Conservation (phyloP, 2,888 invertebrate species). For the Ypsolopha sequella region DNA sequence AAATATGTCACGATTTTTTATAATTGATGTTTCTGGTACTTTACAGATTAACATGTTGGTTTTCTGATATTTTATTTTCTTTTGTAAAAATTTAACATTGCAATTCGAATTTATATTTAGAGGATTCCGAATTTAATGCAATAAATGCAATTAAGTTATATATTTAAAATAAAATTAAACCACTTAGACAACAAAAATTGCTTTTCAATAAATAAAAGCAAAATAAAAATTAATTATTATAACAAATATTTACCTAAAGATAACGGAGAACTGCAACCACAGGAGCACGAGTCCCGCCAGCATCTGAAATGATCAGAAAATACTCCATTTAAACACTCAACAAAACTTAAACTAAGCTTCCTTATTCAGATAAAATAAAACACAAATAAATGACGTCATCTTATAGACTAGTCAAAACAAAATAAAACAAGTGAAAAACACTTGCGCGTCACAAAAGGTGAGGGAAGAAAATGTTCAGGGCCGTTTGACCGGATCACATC, state of each 20-base stretch:
- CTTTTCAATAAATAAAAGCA: not conserved
- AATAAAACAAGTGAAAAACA: conserved; percentile 58
- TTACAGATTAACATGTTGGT: too few relatives aligned
- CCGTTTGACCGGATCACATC: conserved; percentile 46
- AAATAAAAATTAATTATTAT: conserved; percentile 6
- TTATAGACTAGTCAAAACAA: conserved; percentile 41
- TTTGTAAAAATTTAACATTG: too few relatives aligned
- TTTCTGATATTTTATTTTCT: too few relatives aligned
- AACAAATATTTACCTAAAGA: conserved; percentile 21
- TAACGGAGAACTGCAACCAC: conserved; percentile 19
- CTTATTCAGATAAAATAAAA: conserved; percentile 14
- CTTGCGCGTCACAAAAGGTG: conserved; percentile 34
- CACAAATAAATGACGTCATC: conserved; percentile 22
- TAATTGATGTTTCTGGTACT: too few relatives aligned
- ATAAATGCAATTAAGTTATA: too few relatives aligned
- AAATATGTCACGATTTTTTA: too few relatives aligned
- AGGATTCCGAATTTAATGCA: too few relatives aligned
- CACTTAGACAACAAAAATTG: not conserved
- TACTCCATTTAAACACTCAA: conserved; percentile 6
- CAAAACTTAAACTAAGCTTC: not conserved
- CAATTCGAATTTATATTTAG: too few relatives aligned
- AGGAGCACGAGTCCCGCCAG: conserved; percentile 8
- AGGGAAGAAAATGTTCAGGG: conserved; percentile 45
- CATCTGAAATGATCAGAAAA: conserved; percentile 31
- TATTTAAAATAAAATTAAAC: too few relatives aligned